Conservation (phyloP, 2,888 invertebrate species). For the Drosophila sordidapex region DNA sequence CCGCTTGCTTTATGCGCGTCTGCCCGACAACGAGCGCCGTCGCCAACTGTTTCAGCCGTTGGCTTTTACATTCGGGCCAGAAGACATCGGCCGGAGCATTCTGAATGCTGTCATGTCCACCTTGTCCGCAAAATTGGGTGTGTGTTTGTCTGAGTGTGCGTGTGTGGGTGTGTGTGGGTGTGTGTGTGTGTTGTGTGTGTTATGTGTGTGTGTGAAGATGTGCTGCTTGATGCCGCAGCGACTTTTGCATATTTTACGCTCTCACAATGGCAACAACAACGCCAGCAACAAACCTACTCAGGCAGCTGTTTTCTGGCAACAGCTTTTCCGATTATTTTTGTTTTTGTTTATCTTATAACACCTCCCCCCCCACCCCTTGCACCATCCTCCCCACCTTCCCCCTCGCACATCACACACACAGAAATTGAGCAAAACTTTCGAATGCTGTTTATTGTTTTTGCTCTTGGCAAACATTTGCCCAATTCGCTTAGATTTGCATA, state of each 20-base stretch:
- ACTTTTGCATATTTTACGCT: slow-evolving; percentile 64
- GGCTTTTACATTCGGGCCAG: slow-evolving; percentile 12
- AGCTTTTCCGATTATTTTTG: slow-evolving; percentile 16
- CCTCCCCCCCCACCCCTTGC: not conserved
- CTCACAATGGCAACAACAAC: slow-evolving; percentile 33
- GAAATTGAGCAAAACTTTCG: not conserved
- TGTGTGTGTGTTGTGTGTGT: no score
- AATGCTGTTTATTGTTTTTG: slow-evolving; percentile 7
- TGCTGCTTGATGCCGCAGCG: slow-evolving; percentile 40
- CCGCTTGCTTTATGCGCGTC: slow-evolving; percentile 41
- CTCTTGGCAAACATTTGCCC: slow-evolving; percentile 8
- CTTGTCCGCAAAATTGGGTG: slow-evolving; percentile 7
- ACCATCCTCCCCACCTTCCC: not conserved
- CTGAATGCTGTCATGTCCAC: slow-evolving; percentile 13
- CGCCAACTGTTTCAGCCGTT: slow-evolving; percentile 60
- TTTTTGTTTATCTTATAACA: slow-evolving; percentile 13
- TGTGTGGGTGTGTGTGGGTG: not conserved
- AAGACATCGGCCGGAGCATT: slow-evolving; percentile 13
- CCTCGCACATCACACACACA: not conserved
- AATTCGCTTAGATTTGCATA: slow-evolving; percentile 2
- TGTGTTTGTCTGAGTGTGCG: not conserved
- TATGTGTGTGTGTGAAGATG: not conserved
- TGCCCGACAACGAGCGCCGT: slow-evolving; percentile 70
- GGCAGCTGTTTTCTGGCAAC: slow-evolving; percentile 35
- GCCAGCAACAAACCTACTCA: not conserved